Evolutionary conservation across 2,113 vertebrate genomes (phyloP), one percentile per base, ranked within the genome.

Genomic region (Psettodes erumei): DNA sequence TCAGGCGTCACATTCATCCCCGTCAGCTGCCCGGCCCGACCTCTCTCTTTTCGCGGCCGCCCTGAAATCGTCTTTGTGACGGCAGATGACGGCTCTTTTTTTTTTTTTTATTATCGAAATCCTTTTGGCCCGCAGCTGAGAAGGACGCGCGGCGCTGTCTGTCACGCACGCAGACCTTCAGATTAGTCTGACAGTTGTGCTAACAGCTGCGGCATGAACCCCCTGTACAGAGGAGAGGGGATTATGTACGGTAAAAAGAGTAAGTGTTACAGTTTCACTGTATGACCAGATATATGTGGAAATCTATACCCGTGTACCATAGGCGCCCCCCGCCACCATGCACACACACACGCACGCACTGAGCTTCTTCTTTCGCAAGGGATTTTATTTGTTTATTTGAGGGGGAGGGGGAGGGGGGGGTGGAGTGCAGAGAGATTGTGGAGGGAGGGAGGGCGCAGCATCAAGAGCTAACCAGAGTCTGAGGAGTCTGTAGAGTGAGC

Each of bases 391-490:
- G 19, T n/a, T n/a, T n/a, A n/a, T n/a, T n/a, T n/a, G 4, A 42
- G 60, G 11, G 33, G 42, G n/a, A n/a, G 2, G 28, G 42, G 25
- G 59, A 27, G 45, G 13, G 21, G 25, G 62, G 25, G 35, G 19
- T 3, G 33, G 27, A 38, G 59, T n/a, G 60, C 4, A 37, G 63
- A 50, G 55, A 51, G 75, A 56, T 6, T 30, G 60, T 23, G 27
- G 77, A 69, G 53, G 51, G 33, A 48, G 18, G 25, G 37, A 53
- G 53, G 37, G 81, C 50, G 80, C 82, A 53, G 0, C 32, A 25
- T n/a, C 21, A 27, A 48, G 82, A 86, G 61, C 75, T 79, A 73
- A 75, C 81, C 74, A 74, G 75, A 35, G 67, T 21, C 43, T 2
- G 43, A 67, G 71, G 23, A 56, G 60, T 54, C 27, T 10, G 8